A percentile compares a stretch with the other conserved stretches of the same genome.
These are phyloP conservation scores for Drosophila sucinea DNA, from an alignment of 1,140 invertebrate species.

Conservation along the genomic window DNA sequence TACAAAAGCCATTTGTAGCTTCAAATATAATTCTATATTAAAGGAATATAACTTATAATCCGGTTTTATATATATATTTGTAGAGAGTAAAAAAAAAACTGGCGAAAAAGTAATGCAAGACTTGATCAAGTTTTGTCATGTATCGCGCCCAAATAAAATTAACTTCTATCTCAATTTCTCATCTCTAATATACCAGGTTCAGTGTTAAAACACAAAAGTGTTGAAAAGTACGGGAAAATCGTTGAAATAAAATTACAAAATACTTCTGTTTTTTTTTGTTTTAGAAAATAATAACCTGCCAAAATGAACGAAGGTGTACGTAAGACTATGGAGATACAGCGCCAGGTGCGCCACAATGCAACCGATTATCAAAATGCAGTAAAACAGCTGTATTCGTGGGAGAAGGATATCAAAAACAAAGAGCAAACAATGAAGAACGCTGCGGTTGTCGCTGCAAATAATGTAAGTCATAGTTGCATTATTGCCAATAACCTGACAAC, in stretches of 20 bases:
- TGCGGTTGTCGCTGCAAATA: slow-evolving; percentile 37
- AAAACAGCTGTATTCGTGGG: slow-evolving; percentile 92
- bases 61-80: too few species aligned
- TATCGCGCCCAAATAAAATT: too few species aligned
- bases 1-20: too few species aligned
- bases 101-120: too few species aligned
- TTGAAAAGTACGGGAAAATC: neutral
- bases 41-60: too few species aligned
- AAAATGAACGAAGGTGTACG: slow-evolving; percentile 70
- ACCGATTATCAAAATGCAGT: slow-evolving; percentile 89
- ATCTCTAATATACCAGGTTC: neutral
- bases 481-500: neutral
- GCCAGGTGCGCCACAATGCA: slow-evolving; percentile 89
- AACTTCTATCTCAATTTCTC: neutral
- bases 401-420: slow-evolving; percentile 92
- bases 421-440: slow-evolving; percentile 85
- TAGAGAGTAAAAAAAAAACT: too few species aligned
- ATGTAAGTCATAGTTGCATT: slow-evolving; percentile 42
- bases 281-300: neutral
- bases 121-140: too few species aligned
- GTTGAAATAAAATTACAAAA: neutral
- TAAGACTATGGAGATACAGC: slow-evolving; percentile 86
- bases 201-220: neutral
- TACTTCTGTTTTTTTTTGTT: neutral
- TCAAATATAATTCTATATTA: too few species aligned